Base-by-base conservation (phyloP, 35 echinoderm and acorn worm species). In the Heliocidaris tuberculata region DNA sequence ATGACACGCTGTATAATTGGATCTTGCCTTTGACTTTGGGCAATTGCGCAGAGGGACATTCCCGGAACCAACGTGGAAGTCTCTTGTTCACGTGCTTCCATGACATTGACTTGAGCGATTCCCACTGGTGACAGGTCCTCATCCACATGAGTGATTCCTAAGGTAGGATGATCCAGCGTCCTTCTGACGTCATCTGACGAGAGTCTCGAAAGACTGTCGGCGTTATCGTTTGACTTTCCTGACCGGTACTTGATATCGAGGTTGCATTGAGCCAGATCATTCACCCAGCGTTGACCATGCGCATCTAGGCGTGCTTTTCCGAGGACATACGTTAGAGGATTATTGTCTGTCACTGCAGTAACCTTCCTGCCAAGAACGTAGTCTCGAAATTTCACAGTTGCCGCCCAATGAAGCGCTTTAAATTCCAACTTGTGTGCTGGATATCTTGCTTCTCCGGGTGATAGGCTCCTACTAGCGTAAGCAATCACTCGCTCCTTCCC, bases 371-470 rank as follows among this genome's bases (percentile, higher is more conserved):
- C 94, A 85, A 95, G 94, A 21, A 59, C 90, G 48, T 97, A 97
- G 85, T 90, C 95, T 31, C 60, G 31, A 87, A 95, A 95, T 93
- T 95, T 95, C 32, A 93, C 31, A 2, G 95, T 95, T 5, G 92
- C 42, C 2, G 94, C 94, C 87, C 94, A 95, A 32, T 95, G 88
- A 4, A 93, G 50, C 2, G 7, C 50, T 50, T 27, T 30, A 29
- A 95, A 94, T 90, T 97, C 96, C 31, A 97, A 21, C 65, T 95
- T 97, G 32, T 95, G 94, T 12, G 93, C 96, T 3, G 92, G 94
- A 85, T 93, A 97, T 50, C 92, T 95, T 13, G n/a, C n/a, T n/a
- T n/a, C n/a, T n/a, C n/a, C n/a, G n/a, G n/a, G n/a, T n/a, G n/a
- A n/a, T n/a, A n/a, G n/a, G n/a, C n/a, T n/a, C n/a, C n/a, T n/a